A percentile compares a stretch with the other conserved stretches of the same genome.
Evolutionary conservation across 1,140 invertebrate species (phyloP).

Genomic region (Drosophila miranda): DNA sequence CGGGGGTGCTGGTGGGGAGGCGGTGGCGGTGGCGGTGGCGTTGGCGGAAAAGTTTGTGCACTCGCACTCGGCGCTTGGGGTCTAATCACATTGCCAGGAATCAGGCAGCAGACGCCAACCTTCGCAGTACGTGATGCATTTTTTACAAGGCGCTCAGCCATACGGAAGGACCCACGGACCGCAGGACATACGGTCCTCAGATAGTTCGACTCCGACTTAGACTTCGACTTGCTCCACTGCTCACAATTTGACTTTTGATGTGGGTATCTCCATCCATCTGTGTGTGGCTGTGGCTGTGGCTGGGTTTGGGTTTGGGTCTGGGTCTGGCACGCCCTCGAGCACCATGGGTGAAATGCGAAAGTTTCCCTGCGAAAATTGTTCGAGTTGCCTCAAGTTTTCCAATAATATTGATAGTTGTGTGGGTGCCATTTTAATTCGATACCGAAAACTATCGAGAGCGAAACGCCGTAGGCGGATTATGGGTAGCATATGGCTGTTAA

Average conservation of each 20-base stretch:
- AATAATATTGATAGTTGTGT: conserved; percentile 30
- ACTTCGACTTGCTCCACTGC: conserved; percentile 35
- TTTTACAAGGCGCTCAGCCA: conserved; percentile 49
- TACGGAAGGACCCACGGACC: conserved; percentile 13
- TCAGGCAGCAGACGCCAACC: conserved; percentile 38
- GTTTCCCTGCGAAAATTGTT: conserved; percentile 44
- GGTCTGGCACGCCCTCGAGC: conserved; percentile 40
- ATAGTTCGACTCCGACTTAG: conserved; percentile 54
- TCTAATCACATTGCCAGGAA: conserved; percentile 73
- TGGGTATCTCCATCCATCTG: conserved; percentile 35
- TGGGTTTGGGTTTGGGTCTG: conserved; percentile 18
- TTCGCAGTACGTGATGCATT: conserved; percentile 72
- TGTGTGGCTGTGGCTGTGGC: conserved; percentile 18
- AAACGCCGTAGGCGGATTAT: background rate
- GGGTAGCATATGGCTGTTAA: conserved; percentile 15
- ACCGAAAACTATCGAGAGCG: background rate
- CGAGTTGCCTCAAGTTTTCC: conserved; percentile 35
- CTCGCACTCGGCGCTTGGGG: conserved; percentile 48
- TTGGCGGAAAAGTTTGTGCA: conserved; percentile 51
- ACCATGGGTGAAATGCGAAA: conserved; percentile 52
- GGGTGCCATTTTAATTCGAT: conserved; percentile 18
- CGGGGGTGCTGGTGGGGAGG: too few species aligned
- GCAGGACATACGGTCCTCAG: conserved; percentile 26
- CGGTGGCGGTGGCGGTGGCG: background rate
- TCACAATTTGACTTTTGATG: conserved; percentile 73